Conservation (phyloP, 1,140 invertebrate genomes). For the Drosophila oshimai region DNA sequence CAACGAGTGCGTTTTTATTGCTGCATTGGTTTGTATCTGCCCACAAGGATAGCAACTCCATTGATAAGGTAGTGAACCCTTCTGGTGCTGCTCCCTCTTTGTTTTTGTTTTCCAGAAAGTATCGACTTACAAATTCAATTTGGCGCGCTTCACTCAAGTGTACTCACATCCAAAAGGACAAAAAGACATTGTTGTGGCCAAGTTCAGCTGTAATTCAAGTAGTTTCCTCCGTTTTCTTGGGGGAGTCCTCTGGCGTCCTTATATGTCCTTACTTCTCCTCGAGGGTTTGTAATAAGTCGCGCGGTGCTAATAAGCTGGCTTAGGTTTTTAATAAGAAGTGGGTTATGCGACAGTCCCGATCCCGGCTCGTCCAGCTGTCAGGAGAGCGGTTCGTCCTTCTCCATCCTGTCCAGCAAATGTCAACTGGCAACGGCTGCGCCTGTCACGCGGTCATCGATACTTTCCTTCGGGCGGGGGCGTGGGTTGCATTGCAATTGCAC, state of each 20-base stretch:
- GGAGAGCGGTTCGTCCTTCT: slow-evolving; percentile 12
- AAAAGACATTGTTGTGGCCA: slow-evolving; percentile 43
- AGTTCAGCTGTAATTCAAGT: slow-evolving; percentile 74
- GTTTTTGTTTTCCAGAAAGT: slow-evolving; percentile 38
- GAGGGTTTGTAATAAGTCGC: slow-evolving; percentile 51
- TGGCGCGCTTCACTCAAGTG: slow-evolving; percentile 80
- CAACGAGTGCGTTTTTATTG: slow-evolving; percentile 38
- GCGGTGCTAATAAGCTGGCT: slow-evolving; percentile 70
- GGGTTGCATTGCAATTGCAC: slow-evolving; percentile 30
- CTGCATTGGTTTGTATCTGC: slow-evolving; percentile 56
- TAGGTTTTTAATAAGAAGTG: slow-evolving; percentile 78
- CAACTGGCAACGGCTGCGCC: slow-evolving; percentile 39
- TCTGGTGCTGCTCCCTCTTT: slow-evolving; percentile 3
- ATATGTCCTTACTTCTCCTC: not conserved
- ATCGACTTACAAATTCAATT: slow-evolving; percentile 77
- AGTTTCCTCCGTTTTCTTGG: slow-evolving; percentile 44
- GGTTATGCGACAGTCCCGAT: slow-evolving; percentile 42
- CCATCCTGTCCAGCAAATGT: slow-evolving; percentile 34
- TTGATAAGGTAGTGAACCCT: slow-evolving; percentile 44
- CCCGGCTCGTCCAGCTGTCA: slow-evolving; percentile 66
- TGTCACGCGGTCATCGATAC: slow-evolving; percentile 69
- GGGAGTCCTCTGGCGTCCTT: slow-evolving; percentile 16
- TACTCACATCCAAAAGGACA: slow-evolving; percentile 53
- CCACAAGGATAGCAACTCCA: not conserved
- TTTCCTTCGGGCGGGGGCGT: slow-evolving; percentile 18